phyloP scores from a whole-genome alignment of 53 echinoderm and acorn worm genomes.

The Hippasteria phrygiana region DNA sequence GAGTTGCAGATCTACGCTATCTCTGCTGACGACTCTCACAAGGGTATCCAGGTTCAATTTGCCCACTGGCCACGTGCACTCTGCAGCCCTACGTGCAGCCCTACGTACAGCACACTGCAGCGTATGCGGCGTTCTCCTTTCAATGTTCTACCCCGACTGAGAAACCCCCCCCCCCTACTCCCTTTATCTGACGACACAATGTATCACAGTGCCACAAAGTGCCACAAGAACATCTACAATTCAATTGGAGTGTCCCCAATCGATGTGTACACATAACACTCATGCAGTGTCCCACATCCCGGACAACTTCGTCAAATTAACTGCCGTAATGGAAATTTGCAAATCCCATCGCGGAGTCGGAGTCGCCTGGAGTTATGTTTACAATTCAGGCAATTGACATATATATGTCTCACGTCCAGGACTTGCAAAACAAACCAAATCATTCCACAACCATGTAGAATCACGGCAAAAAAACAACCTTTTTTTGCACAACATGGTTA shows the following conservation, averaged over 20 bases:
- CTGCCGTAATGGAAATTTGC: conserved; percentile 12
- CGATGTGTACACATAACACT: conserved; percentile 18
- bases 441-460: too few species aligned
- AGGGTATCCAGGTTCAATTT: background rate
- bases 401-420: too few species aligned
- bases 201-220: background rate
- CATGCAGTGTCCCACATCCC: background rate
- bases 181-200: background rate
- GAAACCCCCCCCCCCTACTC: background rate
- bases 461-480: too few species aligned
- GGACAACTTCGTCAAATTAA: too few species aligned
- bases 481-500: too few species aligned
- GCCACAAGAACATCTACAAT: conserved; percentile 34
- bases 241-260: conserved; percentile 43
- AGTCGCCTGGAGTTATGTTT: background rate
- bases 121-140: background rate
- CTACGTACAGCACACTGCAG: background rate
- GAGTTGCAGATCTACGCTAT: background rate
- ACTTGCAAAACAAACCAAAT: too few species aligned
- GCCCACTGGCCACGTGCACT: background rate
- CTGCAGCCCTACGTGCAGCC: background rate
- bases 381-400: background rate
- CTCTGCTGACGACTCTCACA: background rate
- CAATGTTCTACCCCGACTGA: background rate
- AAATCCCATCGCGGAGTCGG: background rate